These are phyloP conservation scores for Epizoanthus scotinus DNA, from an alignment of 92 coral and sea anemone species.

Conservation along the genomic window DNA sequence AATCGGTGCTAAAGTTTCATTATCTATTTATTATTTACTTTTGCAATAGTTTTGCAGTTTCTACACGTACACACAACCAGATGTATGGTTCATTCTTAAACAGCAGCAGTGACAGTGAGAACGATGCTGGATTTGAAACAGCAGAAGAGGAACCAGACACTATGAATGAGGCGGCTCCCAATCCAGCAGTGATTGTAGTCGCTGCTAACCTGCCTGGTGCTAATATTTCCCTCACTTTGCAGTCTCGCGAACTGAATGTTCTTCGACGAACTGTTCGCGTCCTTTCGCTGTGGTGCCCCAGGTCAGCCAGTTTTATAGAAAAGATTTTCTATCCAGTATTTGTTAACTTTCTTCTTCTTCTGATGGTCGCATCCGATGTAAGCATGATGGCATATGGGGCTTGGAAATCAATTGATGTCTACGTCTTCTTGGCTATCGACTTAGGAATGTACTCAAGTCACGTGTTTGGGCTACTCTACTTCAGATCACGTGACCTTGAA, in stretches of 20 bases:
- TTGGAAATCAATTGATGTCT: constrained; percentile 53
- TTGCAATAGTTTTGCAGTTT: too few relatives aligned
- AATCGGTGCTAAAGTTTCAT: too few relatives aligned
- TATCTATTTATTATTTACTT: too few relatives aligned
- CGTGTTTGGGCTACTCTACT: constrained; percentile 51
- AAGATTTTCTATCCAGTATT: constrained; percentile 44
- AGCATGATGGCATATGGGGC: constrained; percentile 22
- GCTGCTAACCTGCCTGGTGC: background rate
- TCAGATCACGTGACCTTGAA: constrained; percentile 65
- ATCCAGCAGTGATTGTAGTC: too few relatives aligned
- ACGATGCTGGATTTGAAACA: too few relatives aligned
- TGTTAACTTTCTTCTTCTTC: constrained; percentile 46
- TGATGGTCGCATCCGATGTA: constrained; percentile 27
- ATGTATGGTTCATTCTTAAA: too few relatives aligned
- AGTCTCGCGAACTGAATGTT: constrained; percentile 33
- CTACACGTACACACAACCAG: too few relatives aligned
- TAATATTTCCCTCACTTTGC: constrained; percentile 12
- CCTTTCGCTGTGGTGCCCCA: constrained; percentile 66
- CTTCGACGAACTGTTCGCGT: constrained; percentile 49
- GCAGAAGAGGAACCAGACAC: too few relatives aligned
- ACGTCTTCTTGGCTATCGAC: constrained; percentile 55
- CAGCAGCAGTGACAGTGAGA: too few relatives aligned
- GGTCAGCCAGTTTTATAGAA: constrained; percentile 44
- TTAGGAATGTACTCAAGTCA: constrained; percentile 58
- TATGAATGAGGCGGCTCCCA: too few relatives aligned